Evolutionary conservation across 2,797 vertebrate species (phyloP).

Genomic region (Pempheris klunzingeri): DNA sequence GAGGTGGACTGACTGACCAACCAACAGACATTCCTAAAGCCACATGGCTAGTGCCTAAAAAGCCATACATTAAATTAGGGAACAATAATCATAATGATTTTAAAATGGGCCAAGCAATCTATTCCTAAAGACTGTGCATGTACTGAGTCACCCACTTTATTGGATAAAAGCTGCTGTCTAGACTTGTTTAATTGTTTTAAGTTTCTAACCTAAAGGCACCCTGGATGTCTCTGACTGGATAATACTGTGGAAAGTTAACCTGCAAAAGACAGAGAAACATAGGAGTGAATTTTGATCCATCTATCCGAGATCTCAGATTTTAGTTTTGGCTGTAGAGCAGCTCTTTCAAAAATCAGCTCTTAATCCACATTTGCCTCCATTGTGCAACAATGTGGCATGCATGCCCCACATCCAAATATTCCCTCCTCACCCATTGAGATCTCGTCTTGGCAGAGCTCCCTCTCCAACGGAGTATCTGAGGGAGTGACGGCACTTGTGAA

Average conservation of each 20-base stretch:
- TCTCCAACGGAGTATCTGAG: conserved; percentile 45
- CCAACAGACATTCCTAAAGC: no score
- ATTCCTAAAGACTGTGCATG: not conserved
- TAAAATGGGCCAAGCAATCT: not conserved
- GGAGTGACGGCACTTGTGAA: conserved; percentile 72
- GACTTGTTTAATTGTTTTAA: not conserved
- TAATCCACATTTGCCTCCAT: conserved; percentile 44
- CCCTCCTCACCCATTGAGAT: conserved; percentile 46
- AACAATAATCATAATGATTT: not conserved
- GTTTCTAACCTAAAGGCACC: not conserved
- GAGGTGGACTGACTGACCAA: not conserved
- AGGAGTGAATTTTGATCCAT: not conserved
- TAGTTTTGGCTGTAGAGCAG: not conserved
- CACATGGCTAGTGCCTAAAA: no score
- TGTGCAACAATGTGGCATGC: conserved; percentile 44
- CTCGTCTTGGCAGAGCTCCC: conserved; percentile 33
- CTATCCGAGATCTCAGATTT: no score
- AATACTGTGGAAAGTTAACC: not conserved
- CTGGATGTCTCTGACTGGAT: not conserved
- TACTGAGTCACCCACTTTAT: not conserved
- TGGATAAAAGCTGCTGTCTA: not conserved
- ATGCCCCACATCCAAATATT: conserved; percentile 25
- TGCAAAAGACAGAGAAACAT: not conserved
- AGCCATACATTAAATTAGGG: not conserved
- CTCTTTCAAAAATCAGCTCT: conserved; percentile 22